Conservation (phyloP, 92 coral and sea anemone species). For the Actinernus sp. region DNA sequence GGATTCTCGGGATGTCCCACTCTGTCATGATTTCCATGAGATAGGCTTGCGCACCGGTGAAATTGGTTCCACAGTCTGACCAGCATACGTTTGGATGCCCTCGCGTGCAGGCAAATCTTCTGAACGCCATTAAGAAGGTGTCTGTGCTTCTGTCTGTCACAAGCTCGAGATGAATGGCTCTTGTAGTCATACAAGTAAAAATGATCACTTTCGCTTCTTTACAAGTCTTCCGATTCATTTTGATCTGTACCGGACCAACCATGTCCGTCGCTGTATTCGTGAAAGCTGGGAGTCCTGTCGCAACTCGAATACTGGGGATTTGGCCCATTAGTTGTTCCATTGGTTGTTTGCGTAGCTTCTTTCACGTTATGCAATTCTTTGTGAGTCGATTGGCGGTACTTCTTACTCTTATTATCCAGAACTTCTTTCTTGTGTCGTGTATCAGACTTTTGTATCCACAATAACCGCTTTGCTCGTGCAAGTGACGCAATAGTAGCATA, state of each 20-base stretch:
- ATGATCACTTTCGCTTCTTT: conserved; percentile 61
- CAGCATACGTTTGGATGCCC: conserved; percentile 65
- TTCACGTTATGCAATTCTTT: conserved; percentile 28
- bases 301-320: conserved; percentile 51
- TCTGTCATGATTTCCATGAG: conserved; percentile 42
- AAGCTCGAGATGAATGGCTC: conserved; percentile 61
- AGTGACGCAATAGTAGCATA: conserved; percentile 44
- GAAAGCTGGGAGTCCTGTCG: conserved; percentile 53
- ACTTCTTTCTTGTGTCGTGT: conserved; percentile 34
- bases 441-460: conserved; percentile 56
- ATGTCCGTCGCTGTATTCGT: conserved; percentile 58
- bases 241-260: conserved; percentile 66
- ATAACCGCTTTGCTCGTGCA: conserved; percentile 37
- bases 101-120: conserved; percentile 62
- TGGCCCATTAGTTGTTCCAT: conserved; percentile 66
- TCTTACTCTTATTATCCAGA: conserved; percentile 54
- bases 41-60: conserved; percentile 69
- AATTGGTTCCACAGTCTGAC: conserved; percentile 67
- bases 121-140: conserved; percentile 59
- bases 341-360: conserved; percentile 40
- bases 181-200: conserved; percentile 20
- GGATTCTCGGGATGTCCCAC: conserved; percentile 63
- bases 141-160: conserved; percentile 59
- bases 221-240: conserved; percentile 51
- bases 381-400: conserved; percentile 21